Conservation (phyloP, 2,113 vertebrate genomes). For the Triplophysa dalaica region DNA sequence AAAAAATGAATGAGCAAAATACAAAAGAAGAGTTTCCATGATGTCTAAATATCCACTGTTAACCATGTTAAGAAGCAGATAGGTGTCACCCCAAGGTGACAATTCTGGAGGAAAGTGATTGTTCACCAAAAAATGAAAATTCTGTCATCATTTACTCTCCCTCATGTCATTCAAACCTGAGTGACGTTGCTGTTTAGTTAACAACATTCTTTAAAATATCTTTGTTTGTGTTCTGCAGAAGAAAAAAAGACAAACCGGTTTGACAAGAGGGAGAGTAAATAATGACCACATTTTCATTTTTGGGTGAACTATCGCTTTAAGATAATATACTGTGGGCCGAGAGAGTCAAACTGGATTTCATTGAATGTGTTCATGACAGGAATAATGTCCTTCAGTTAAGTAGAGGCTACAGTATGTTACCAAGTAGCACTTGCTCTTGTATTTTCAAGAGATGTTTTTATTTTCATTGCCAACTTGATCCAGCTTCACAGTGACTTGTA, state of each 20-base stretch:
- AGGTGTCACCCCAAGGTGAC: background rate
- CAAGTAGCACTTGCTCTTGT: conserved; percentile 52
- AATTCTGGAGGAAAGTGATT: background rate
- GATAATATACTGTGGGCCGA: background rate
- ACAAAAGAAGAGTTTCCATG: background rate
- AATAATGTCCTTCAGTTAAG: conserved; percentile 14
- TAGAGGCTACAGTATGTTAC: conserved; percentile 18
- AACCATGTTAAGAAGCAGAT: too few species aligned
- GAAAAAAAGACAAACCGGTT: too few species aligned
- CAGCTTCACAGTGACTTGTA: conserved; percentile 60
- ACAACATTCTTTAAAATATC: too few species aligned
- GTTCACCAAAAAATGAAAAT: background rate
- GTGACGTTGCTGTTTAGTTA: too few species aligned
- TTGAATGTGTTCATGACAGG: background rate
- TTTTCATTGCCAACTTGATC: conserved; percentile 63
- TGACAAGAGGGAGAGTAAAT: too few species aligned
- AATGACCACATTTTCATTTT: too few species aligned
- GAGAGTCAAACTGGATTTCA: background rate
- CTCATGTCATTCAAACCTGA: too few species aligned
- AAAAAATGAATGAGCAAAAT: background rate
- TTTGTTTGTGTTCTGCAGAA: too few species aligned
- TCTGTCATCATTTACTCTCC: too few species aligned
- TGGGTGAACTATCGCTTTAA: too few species aligned
- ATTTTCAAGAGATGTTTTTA: conserved; percentile 60
- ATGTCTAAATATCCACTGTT: too few species aligned